Evolutionary conservation across 1,140 invertebrate genomes (phyloP), one percentile per base, ranked within the genome.

Genomic region (Gonioctena quinquepunctata): DNA sequence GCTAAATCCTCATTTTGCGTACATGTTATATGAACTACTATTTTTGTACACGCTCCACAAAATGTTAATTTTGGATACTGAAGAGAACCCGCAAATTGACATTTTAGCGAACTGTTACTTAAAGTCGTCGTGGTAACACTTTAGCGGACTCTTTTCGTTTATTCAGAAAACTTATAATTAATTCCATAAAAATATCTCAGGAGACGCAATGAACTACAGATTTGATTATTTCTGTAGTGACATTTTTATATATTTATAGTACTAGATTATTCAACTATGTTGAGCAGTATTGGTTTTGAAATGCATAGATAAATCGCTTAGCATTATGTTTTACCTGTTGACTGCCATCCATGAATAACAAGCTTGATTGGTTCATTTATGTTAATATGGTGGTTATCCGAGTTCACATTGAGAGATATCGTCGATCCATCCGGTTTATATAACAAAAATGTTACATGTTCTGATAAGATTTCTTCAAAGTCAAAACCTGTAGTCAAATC

Each of bases 281-380:
- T n/a, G n/a, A n/a, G n/a, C n/a, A n/a, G n/a, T n/a, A n/a, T n/a
- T n/a, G n/a, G n/a, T 13, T n/a, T 54, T 18, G 0, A 23, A 21
- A 19, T 23, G n/a, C 22, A 13, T n/a, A 3, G 18, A 25, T 7
- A 8, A 21, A 16, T 68, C 19, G 2, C 19, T 6, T 21, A 69
- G 27, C 52, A 62, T 3, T 49, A 21, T 8, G 19, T 49, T 22
- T 68, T 66, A 42, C 66, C 62, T 63, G 56, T 28, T 2, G 56
- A 25, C 22, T 21, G 42, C 61, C 57, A 75, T 61, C 73, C 73
- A 56, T 75, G 73, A 18, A 70, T 72, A 21, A 75, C 59, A 54
- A 72, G 23, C 7, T 73, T 72, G 33, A 70, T 72, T 65, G 59
- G 59, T 65, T 27, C 23, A 33, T 54, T 8, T 5, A 8, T 19